Evolutionary conservation across 2,797 vertebrate genomes (phyloP), one percentile per base, ranked within the genome.

Genomic region (Oophaga sylvatica): DNA sequence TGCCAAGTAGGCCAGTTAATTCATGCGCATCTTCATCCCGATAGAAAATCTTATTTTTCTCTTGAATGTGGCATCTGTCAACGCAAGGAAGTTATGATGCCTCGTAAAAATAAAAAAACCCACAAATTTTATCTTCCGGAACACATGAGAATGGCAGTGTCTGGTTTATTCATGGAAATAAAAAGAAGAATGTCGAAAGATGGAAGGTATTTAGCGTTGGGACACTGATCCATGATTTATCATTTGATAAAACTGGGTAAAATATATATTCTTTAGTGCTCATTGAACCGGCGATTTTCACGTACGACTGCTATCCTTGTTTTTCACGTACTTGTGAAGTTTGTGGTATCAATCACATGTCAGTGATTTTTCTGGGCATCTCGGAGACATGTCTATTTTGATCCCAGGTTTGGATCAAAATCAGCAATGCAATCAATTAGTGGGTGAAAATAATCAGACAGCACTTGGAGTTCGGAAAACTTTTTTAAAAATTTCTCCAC

Each of bases 1-100:
- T 81, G 73, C 92, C 94, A 94, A 90, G 91, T 92, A 92, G 90
- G 91, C 89, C 92, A 92, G 92, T 91, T 92, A 91, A 93, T 87
- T 89, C 0, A 8, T 89, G 90, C 86, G 90, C 90, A 89, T 89
- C 85, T 80, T 90, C 68, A 87, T 90, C 90, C 89, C 86, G 85
- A 79, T 87, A 83, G 80, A 91, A 90, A 91, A 91, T 86, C 84
- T 91, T 89, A 90, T 91, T 92, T 92, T 89, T 71, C 90, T 89
- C 84, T 80, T 80, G 81, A 26, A 76, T 41, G 56, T 19, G n/a
- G 48, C 73, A 82, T 89, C 88, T 89, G 84, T 83, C 63, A 83
- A 48, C 56, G 22, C 45, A 29, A 16, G 75, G 80, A 78, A 70
- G 80, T 77, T 19, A 70, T 63, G 60, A 67, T 68, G 26, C 35